phyloP scores from a whole-genome alignment of 1,140 invertebrate genomes.

The Planococcus citri region DNA sequence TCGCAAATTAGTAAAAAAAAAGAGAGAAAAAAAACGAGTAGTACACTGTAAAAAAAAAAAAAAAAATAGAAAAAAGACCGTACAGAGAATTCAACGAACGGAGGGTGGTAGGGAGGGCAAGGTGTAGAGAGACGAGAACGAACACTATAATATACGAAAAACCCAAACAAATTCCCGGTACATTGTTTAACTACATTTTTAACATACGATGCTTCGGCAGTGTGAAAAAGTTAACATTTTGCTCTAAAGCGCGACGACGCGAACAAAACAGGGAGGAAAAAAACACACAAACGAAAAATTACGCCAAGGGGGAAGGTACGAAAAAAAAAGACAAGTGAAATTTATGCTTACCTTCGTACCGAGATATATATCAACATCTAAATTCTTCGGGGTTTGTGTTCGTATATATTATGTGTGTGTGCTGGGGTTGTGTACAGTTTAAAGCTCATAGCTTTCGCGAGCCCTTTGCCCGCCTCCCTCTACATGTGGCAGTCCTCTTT shows the following conservation, averaged over 20 bases:
- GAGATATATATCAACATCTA: constrained; percentile 3
- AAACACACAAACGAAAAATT: too few relatives aligned
- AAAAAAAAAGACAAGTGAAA: constrained; percentile 7
- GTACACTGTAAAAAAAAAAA: background rate
- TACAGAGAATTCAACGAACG: background rate
- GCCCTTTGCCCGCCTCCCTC: too few relatives aligned
- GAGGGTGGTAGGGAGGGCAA: too few relatives aligned
- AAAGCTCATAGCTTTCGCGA: too few relatives aligned
- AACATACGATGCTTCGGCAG: background rate
- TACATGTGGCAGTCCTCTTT: too few relatives aligned
- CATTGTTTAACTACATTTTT: constrained; percentile 4
- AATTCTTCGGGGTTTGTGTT: constrained; percentile 4
- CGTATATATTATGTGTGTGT: too few relatives aligned
- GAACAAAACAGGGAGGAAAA: background rate
- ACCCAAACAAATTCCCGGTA: background rate
- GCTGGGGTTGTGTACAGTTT: background rate
- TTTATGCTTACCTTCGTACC: constrained; percentile 6
- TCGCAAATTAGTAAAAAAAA: background rate
- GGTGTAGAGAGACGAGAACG: too few relatives aligned
- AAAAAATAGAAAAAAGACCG: too few relatives aligned
- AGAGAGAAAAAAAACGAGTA: too few relatives aligned
- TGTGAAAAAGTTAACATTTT: background rate
- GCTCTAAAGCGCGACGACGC: background rate
- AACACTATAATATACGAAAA: background rate
- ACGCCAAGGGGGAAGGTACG: too few relatives aligned